These are phyloP conservation scores for Acrobasis suavella DNA, from an alignment of 2,888 invertebrate species.

Conservation along the genomic window DNA sequence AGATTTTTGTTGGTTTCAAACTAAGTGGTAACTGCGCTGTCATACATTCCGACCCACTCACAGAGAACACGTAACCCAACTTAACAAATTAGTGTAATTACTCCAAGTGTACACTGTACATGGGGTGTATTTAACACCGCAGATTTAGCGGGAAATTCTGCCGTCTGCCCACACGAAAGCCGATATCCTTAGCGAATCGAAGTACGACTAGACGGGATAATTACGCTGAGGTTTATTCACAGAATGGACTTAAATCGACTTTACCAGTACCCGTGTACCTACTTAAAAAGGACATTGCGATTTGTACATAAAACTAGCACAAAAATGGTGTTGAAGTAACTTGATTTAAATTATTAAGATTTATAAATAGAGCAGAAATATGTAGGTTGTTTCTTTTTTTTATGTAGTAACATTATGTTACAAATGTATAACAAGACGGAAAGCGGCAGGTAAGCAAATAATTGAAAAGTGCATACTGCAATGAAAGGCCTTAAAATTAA, in stretches of 20 bases:
- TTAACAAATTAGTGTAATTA: not conserved
- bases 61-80: not conserved
- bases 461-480: too few species aligned
- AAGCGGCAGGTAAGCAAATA: too few species aligned
- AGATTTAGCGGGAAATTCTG: constrained; percentile 20
- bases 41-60: not conserved
- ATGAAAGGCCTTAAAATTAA: too few species aligned
- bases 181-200: constrained; percentile 33
- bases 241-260: constrained; percentile 1
- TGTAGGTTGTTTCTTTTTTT: not conserved
- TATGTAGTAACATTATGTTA: too few species aligned
- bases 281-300: too few species aligned
- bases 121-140: constrained; percentile 3
- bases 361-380: not conserved
- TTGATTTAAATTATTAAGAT: too few species aligned
- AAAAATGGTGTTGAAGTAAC: too few species aligned
- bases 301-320: too few species aligned
- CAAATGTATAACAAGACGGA: too few species aligned
- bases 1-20: too few species aligned
- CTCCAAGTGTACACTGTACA: not conserved
- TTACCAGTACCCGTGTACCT: not conserved
- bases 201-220: constrained; percentile 41
- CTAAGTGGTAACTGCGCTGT: not conserved
- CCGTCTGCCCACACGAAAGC: constrained; percentile 31
- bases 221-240: not conserved